Evolutionary conservation across 2,888 invertebrate genomes (phyloP).

Genomic region (Drosophila melanosoma): DNA sequence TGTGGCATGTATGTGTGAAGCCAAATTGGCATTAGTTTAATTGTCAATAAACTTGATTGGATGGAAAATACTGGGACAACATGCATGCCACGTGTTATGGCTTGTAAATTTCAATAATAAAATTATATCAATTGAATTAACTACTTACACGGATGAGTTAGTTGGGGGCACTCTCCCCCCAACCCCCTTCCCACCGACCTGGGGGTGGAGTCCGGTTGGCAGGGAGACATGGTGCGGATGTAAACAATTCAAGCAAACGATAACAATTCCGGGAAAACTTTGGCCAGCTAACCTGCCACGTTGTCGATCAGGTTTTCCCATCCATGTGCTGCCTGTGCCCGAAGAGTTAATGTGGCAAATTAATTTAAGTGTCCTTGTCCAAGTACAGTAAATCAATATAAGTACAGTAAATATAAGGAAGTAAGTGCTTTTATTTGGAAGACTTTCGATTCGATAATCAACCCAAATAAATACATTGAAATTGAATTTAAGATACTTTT

Average conservation of each 20-base stretch:
- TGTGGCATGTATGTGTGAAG: slow-evolving; percentile 3
- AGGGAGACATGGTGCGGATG: not conserved
- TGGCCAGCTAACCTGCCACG: not conserved
- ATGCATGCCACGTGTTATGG: slow-evolving; percentile 34
- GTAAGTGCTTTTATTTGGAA: not conserved
- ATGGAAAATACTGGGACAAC: not conserved
- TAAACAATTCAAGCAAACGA: not conserved
- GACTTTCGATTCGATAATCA: not conserved
- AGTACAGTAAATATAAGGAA: not conserved
- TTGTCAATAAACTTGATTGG: slow-evolving; percentile 50
- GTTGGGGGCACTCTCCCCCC: not conserved
- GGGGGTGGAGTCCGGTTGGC: too few species aligned
- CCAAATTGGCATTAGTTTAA: slow-evolving; percentile 74
- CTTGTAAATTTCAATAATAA: slow-evolving; percentile 56
- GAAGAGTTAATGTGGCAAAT: not conserved
- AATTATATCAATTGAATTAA: slow-evolving; percentile 72
- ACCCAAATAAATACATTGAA: not conserved
- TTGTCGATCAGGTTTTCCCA: not conserved
- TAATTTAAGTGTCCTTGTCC: not conserved
- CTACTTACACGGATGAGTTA: slow-evolving; percentile 61
- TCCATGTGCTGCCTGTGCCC: not conserved
- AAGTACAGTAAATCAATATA: not conserved
- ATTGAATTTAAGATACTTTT: slow-evolving; percentile 15
- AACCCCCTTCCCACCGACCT: too few species aligned
- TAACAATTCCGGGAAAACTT: not conserved